Evolutionary conservation across 2,888 invertebrate genomes (phyloP), one percentile per base, ranked within the genome.

Genomic region (Phrixothrix hirtus): DNA sequence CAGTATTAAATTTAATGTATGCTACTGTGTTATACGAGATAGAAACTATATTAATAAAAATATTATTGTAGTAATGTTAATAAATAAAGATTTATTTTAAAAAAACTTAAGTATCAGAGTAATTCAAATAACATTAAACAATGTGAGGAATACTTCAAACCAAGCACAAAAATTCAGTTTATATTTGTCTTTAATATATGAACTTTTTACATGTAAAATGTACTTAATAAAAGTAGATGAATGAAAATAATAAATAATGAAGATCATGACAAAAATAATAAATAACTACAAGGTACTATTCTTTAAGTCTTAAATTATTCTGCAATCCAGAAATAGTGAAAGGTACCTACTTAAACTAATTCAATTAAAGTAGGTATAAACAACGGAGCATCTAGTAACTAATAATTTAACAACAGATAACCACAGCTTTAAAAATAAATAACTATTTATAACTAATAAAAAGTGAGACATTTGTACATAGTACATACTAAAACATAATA

Each of bases 151-250:
- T 5, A 3, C 21, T 21, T 21, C 7, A 7, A 21, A 21, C 21
- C 4, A 5, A 5, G 21, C 21, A 3, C 3, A 21, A 21, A 21
- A 21, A 21, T 3, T 21, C 21, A 5, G 31, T 39, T 43, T 44
- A 10, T 49, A 38, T 44, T 49, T 49, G 39, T 43, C 43, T 54
- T 54, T 54, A 54, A 70, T 72, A 69, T 72, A 73, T 74, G 71
- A 73, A 73, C 74, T 73, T 73, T 74, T 74, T 74, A 74, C 74
- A 74, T 73, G 71, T 71, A 71, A 72, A 72, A 68, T 66, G 65
- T 63, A 63, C 65, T 61, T 62, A 61, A 68, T 65, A 60, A 64
- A n/a, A n/a, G n/a, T n/a, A 58, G 63, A 60, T 64, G 62, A 17
- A 61, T 60, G 61, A 60, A 59, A 63, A 58, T 55, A 65, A 64